A percentile compares a stretch with the other conserved stretches of the same genome.
phyloP scores from a whole-genome alignment of 2,888 invertebrate genomes.

The Microctonus aethiopoides region DNA sequence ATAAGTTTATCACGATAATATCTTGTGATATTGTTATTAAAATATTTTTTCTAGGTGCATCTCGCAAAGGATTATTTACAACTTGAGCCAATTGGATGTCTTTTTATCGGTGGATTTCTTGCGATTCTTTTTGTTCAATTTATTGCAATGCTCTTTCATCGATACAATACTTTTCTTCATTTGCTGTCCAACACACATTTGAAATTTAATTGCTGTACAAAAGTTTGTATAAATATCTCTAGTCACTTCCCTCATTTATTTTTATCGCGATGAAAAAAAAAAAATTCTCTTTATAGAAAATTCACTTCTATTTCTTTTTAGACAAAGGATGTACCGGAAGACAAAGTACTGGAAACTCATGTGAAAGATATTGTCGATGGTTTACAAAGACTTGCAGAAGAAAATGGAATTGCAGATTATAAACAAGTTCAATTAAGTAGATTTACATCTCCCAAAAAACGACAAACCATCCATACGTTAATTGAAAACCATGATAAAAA shows the following conservation, averaged over 20 bases:
- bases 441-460: conserved; percentile 78
- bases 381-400: conserved; percentile 81
- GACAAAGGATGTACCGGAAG: conserved; percentile 84
- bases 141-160: conserved; percentile 74
- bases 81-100: conserved; percentile 73
- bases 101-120: conserved; percentile 74
- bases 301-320: conserved; percentile 55
- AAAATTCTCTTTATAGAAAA: too few relatives aligned
- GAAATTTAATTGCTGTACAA: conserved; percentile 81
- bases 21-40: background rate
- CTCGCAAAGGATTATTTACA: conserved; percentile 68
- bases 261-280: too few relatives aligned
- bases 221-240: conserved; percentile 70
- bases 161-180: conserved; percentile 74
- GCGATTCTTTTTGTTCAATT: conserved; percentile 74
- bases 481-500: conserved; percentile 86
- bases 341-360: conserved; percentile 77
- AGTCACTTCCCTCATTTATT: too few relatives aligned
- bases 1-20: background rate
- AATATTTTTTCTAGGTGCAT: conserved; percentile 56
- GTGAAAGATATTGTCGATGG: conserved; percentile 91
- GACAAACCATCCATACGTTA: conserved; percentile 88
- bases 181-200: conserved; percentile 90
- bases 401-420: conserved; percentile 37
- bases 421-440: conserved; percentile 82